A percentile compares a stretch with the other conserved stretches of the same genome.
phyloP scores from a whole-genome alignment of 2,797 vertebrate genomes.

The Neomorphus geoffroyi region DNA sequence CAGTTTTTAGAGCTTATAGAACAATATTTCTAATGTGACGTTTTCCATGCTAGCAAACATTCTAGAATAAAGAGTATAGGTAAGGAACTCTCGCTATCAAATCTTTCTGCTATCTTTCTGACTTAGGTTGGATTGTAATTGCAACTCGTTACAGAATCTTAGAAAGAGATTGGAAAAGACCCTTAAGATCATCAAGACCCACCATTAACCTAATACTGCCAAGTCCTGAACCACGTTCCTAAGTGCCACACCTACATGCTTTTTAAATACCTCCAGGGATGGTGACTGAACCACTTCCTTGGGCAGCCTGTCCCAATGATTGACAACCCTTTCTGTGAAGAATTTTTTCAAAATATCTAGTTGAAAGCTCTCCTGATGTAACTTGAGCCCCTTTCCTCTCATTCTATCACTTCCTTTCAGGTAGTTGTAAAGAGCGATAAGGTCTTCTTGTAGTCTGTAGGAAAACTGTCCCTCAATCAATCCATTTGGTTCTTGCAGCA shows the following conservation, averaged over 20 bases:
- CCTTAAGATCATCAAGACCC: not conserved
- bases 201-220: not conserved
- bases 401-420: not conserved
- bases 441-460: not conserved
- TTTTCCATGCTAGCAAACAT: not conserved
- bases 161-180: not conserved
- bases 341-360: not conserved
- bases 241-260: not conserved
- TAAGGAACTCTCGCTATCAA: not conserved
- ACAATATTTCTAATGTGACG: not conserved
- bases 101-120: not conserved
- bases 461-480: not conserved
- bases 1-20: not conserved
- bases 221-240: not conserved
- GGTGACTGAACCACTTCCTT: not conserved
- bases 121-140: not conserved
- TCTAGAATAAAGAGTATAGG: not conserved
- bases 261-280: not conserved
- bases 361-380: not conserved
- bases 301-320: not conserved
- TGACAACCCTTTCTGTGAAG: not conserved
- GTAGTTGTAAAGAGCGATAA: not conserved
- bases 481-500: not conserved
- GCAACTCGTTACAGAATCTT: not conserved
- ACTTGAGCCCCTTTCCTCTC: not conserved